Conservation (phyloP, 2,113 vertebrate genomes). For the Rana temporaria region DNA sequence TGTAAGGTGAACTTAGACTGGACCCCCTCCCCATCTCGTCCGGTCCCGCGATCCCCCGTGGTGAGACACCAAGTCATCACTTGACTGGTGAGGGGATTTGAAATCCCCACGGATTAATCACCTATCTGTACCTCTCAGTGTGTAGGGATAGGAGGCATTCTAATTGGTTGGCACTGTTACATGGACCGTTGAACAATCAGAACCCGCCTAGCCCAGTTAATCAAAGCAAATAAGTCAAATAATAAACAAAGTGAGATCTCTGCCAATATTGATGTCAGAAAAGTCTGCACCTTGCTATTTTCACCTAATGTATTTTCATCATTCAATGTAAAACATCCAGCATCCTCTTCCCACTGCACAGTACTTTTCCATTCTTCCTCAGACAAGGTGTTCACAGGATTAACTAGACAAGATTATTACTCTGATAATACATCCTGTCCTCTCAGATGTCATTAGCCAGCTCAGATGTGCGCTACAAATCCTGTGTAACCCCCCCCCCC, state of each 20-base stretch:
- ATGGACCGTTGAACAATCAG: too few relatives aligned
- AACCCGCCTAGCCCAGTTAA: too few relatives aligned
- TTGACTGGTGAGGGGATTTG: too few relatives aligned
- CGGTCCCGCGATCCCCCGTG: too few relatives aligned
- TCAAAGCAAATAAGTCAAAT: background rate
- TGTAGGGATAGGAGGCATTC: too few relatives aligned
- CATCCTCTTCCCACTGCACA: constrained; percentile 50
- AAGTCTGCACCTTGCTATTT: background rate
- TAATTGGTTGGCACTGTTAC: too few relatives aligned
- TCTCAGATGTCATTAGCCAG: constrained; percentile 63
- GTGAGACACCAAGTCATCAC: too few relatives aligned
- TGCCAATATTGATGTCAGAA: background rate
- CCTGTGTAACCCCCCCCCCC: background rate
- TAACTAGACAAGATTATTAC: constrained; percentile 70
- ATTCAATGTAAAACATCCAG: background rate
- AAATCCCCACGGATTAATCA: too few relatives aligned
- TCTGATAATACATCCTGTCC: constrained; percentile 63
- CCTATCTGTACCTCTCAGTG: too few relatives aligned
- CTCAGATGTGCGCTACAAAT: constrained; percentile 63
- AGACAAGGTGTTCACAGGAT: constrained; percentile 68
- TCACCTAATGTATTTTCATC: constrained; percentile 7
- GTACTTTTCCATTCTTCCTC: constrained; percentile 65
- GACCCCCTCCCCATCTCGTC: too few relatives aligned
- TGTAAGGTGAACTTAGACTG: too few relatives aligned
- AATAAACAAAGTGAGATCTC: constrained; percentile 8